These are phyloP conservation scores for Xanthia togata DNA, from an alignment of 2,888 invertebrate genomes.

Conservation along the genomic window DNA sequence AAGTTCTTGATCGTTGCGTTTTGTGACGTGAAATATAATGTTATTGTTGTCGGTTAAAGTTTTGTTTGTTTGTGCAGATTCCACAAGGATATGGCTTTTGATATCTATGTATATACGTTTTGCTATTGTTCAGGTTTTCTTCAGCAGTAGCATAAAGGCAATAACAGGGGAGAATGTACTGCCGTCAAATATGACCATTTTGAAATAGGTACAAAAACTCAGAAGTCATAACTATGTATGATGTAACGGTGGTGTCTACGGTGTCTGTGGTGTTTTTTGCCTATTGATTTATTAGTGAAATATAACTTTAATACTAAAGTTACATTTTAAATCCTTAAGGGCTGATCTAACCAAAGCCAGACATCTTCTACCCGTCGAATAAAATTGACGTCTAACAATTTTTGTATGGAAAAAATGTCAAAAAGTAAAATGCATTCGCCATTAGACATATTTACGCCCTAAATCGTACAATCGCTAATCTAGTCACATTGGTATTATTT, in stretches of 20 bases:
- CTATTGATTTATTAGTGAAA: not conserved
- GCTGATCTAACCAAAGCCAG: too few relatives aligned
- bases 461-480: not conserved
- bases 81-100: not conserved
- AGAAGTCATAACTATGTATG: not conserved
- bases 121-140: not conserved
- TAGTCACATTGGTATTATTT: not conserved
- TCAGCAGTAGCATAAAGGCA: not conserved
- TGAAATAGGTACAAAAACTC: not conserved
- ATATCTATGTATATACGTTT: conserved; percentile 2
- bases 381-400: too few relatives aligned
- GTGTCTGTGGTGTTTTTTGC: not conserved
- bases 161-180: not conserved
- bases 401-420: too few relatives aligned
- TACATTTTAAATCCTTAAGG: too few relatives aligned
- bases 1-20: conserved; percentile 52
- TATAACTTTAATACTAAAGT: not conserved
- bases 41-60: conserved; percentile 21
- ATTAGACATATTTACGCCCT: too few relatives aligned
- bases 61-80: conserved; percentile 32
- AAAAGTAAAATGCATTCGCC: too few relatives aligned
- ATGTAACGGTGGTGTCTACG: not conserved
- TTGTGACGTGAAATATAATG: conserved; percentile 18
- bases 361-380: too few relatives aligned
- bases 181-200: not conserved